Conservation (phyloP, 1,140 invertebrate genomes). For the Steinernema khuongi region DNA sequence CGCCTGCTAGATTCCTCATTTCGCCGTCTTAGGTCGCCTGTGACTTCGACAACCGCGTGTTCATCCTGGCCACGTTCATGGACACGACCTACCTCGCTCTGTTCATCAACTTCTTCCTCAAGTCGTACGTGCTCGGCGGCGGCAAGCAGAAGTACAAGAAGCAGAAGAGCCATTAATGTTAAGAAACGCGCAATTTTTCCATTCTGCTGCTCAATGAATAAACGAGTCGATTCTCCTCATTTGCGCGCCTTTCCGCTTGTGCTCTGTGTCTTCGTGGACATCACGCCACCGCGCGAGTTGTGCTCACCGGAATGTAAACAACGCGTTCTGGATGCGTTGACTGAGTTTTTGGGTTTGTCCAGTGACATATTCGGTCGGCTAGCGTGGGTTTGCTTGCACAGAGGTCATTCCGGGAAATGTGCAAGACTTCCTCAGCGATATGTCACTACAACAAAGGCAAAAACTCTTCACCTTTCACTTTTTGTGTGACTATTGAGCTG, state of each 20-base stretch:
- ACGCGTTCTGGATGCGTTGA: not conserved
- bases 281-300: not conserved
- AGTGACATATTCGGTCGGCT: no score
- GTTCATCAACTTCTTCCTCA: slow-evolving; percentile 64
- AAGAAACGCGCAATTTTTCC: no score
- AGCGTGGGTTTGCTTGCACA: no score
- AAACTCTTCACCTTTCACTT: no score
- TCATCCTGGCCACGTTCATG: slow-evolving; percentile 83
- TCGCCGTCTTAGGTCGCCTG: slow-evolving; percentile 64
- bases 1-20: slow-evolving; percentile 47
- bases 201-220: not conserved
- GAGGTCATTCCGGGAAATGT: no score
- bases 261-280: not conserved
- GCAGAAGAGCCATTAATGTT: not conserved
- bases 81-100: slow-evolving; percentile 69
- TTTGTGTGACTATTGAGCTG: no score
- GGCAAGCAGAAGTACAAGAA: slow-evolving; percentile 53
- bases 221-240: not conserved
- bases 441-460: no score
- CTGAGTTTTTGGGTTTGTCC: no score
- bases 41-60: slow-evolving; percentile 77
- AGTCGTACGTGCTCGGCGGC: slow-evolving; percentile 59
- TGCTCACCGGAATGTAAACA: not conserved
- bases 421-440: no score
- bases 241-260: not conserved